Percentiles rank a stretch among this genome's conserved stretches.
Conservation (phyloP, 2,888 invertebrate species). For the Epistrophella euchroma region DNA sequence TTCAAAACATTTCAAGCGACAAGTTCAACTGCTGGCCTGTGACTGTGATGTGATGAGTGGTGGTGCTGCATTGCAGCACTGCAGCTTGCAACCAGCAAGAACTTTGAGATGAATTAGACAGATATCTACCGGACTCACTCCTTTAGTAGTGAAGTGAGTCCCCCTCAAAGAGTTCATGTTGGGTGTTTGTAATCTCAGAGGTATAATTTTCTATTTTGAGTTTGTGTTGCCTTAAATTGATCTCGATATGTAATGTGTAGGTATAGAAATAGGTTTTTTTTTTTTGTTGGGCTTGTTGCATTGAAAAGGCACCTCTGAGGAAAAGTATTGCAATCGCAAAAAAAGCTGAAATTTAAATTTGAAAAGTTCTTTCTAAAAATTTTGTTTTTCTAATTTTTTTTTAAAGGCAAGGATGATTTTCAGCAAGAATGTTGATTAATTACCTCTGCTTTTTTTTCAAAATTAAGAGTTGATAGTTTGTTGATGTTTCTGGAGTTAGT, state of each 20-base stretch:
- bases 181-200: slow-evolving; percentile 43
- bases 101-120: slow-evolving; percentile 59
- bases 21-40: slow-evolving; percentile 54
- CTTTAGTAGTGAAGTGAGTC: not conserved
- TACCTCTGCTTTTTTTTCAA: no score
- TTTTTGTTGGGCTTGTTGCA: slow-evolving; percentile 14
- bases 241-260: slow-evolving; percentile 1
- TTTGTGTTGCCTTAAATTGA: slow-evolving; percentile 55
- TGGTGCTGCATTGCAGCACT: slow-evolving; percentile 36
- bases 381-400: no score
- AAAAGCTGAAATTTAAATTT: not conserved
- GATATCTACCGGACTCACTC: slow-evolving; percentile 24
- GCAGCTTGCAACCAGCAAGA: slow-evolving; percentile 25
- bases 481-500: no score
- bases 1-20: slow-evolving; percentile 60
- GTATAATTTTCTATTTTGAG: slow-evolving; percentile 65
- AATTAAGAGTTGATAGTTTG: no score
- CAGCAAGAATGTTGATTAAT: no score
- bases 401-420: no score
- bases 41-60: slow-evolving; percentile 15
- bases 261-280: slow-evolving; percentile 5
- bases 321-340: slow-evolving; percentile 8
- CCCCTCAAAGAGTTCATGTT: slow-evolving; percentile 7
- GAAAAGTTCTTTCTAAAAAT: no score
- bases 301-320: not conserved